Evolutionary conservation across 1,140 invertebrate genomes (phyloP), one percentile per base, ranked within the genome.

Genomic region (Achatina immaculata): DNA sequence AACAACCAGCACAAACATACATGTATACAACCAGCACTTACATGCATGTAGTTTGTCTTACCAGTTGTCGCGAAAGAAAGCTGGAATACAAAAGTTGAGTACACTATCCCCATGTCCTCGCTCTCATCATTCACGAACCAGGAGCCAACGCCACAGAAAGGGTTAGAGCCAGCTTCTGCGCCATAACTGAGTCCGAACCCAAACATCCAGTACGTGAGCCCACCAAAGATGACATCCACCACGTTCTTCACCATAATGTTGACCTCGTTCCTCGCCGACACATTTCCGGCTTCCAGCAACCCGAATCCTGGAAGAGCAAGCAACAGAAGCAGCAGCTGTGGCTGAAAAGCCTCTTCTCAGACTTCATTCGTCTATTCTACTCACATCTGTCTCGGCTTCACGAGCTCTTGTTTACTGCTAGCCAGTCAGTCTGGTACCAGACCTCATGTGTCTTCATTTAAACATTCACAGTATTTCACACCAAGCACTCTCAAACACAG

Each of bases 121-220:
- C 82, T 80, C 28, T 86, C 75, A 0, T 92, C 83, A 83, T 93
- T 92, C 31, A 93, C 89, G 36, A 93, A 90, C 78, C 93, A 93
- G 77, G 90, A 88, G 0, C 93, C 93, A 40, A 92, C 81, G 0
- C 96, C 85, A 95, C 93, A 84, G 95, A 95, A 78, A 21, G 94
- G 93, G 90, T 96, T 97, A 0, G 93, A 94, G 86, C 62, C 94
- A 0, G 76, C 24, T 16, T 82, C 93, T 19, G 94, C 92, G 0
- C 97, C 97, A 86, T 97, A 98, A 72, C 96, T 97, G 87, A 98
- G 93, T 0, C 95, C 96, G 90, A 96, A 99, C 0, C 97, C 97
- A 88, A 98, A 97, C 31, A 96, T 93, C 97, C 97, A 98, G 91
- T 98, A 99, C 0, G 96, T 97, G 6, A 97, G 89, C 73, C 96